These are phyloP conservation scores for Ptychadena robeensis DNA, from an alignment of 2,797 vertebrate species.

Conservation along the genomic window DNA sequence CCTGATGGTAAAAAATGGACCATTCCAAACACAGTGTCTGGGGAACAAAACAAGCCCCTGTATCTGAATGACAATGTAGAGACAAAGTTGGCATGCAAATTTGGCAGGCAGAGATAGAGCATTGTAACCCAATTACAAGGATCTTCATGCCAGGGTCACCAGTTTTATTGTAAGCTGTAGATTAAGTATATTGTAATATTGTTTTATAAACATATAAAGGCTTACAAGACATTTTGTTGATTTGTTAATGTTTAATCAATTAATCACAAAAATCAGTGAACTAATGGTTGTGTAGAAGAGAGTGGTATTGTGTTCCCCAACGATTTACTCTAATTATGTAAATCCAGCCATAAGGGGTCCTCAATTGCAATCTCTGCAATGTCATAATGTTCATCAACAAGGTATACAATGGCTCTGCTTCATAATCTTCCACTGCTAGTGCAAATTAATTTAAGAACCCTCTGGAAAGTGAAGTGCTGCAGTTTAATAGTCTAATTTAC, in stretches of 20 bases:
- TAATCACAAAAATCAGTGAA: neutral
- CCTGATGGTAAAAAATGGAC: no score
- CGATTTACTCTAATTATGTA: neutral
- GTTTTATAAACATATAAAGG: neutral
- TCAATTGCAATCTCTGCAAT: neutral
- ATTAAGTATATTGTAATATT: neutral
- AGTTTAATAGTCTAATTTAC: neutral
- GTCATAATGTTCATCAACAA: neutral
- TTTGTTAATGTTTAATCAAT: neutral
- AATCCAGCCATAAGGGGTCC: neutral
- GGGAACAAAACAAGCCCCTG: no score
- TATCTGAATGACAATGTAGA: no score
- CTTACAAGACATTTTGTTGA: no score
- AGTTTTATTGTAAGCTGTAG: no score
- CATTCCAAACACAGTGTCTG: no score
- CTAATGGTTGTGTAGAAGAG: neutral
- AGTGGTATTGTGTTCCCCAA: neutral
- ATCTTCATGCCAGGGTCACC: no score
- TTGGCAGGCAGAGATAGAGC: neutral
- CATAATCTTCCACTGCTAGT: neutral
- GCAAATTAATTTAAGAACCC: conserved; percentile 13
- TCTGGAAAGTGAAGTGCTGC: conserved; percentile 15
- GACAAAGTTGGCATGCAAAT: neutral
- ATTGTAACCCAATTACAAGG: neutral
- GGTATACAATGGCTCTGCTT: conserved; percentile 1